Percentiles rank a stretch among this genome's conserved stretches.
Conservation (phyloP, 2,888 invertebrate genomes). For the Conus canariensis region DNA sequence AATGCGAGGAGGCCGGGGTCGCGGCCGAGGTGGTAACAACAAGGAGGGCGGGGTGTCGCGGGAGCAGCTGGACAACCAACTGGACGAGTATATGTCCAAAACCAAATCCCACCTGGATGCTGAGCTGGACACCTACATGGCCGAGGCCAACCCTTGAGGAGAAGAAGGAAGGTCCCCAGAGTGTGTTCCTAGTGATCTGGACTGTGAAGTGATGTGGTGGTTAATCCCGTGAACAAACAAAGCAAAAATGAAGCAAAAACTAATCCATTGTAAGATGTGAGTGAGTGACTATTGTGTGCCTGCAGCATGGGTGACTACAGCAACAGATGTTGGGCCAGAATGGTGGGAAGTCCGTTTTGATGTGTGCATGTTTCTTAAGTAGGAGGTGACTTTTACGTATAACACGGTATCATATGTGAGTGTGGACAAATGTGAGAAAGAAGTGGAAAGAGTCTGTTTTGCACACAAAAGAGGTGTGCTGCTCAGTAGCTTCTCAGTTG, state of each 20-base stretch:
- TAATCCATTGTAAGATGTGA: neutral
- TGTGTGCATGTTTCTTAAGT: too few relatives aligned
- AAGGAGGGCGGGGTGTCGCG: slow-evolving; percentile 60
- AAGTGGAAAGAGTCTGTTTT: too few relatives aligned
- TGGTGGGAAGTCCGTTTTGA: too few relatives aligned
- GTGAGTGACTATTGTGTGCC: too few relatives aligned
- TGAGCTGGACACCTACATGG: slow-evolving; percentile 83
- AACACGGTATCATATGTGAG: too few relatives aligned
- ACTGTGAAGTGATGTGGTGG: neutral
- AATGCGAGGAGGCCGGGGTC: slow-evolving; percentile 54
- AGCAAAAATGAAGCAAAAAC: neutral
- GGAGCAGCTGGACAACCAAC: slow-evolving; percentile 85
- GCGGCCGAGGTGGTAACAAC: slow-evolving; percentile 60
- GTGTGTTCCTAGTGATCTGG: neutral
- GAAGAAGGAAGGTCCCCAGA: neutral
- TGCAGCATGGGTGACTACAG: neutral
- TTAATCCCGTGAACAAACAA: neutral
- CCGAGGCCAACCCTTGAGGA: slow-evolving; percentile 73
- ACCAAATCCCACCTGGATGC: slow-evolving; percentile 82
- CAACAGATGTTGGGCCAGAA: too few relatives aligned
- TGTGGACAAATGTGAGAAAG: too few relatives aligned
- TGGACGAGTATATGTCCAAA: slow-evolving; percentile 87
- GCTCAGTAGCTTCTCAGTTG: too few relatives aligned
- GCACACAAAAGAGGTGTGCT: too few relatives aligned
- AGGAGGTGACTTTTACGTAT: too few relatives aligned